Conservation (phyloP, 2,888 invertebrate genomes). For the Scaeva pyrastri region DNA sequence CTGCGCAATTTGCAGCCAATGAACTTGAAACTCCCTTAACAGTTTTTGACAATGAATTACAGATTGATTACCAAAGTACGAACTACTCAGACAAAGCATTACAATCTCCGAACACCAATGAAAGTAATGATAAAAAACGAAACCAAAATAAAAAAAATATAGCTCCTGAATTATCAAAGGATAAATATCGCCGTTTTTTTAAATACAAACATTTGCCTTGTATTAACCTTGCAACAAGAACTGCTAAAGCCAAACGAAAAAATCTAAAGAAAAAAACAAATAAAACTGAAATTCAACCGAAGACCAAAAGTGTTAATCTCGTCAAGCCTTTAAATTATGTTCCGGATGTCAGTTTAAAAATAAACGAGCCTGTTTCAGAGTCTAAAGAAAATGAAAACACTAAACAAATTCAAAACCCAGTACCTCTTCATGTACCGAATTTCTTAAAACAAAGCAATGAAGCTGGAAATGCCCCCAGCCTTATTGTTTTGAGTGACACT, state of each 20-base stretch:
- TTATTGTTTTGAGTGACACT: background rate
- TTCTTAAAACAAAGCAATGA: background rate
- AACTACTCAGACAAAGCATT: background rate
- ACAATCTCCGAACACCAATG: background rate
- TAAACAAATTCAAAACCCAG: background rate
- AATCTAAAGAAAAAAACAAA: background rate
- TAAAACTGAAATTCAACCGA: slow-evolving; percentile 18
- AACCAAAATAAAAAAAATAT: background rate
- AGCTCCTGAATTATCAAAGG: background rate
- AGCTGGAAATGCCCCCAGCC: background rate
- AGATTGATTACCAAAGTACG: background rate
- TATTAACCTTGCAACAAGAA: background rate
- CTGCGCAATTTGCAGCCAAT: background rate
- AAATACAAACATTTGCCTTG: background rate
- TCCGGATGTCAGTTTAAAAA: slow-evolving; percentile 30
- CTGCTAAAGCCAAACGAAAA: background rate
- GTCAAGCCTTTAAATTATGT: slow-evolving; percentile 74
- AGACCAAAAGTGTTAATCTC: slow-evolving; percentile 74
- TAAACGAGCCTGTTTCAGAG: slow-evolving; percentile 47
- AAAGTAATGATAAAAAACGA: background rate
- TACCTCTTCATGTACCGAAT: background rate
- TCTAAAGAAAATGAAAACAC: slow-evolving; percentile 41
- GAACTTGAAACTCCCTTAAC: background rate
- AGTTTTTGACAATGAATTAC: too few relatives aligned
- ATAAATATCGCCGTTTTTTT: background rate